phyloP scores from a whole-genome alignment of 2,797 vertebrate species.

The Etheostoma perlongum region DNA sequence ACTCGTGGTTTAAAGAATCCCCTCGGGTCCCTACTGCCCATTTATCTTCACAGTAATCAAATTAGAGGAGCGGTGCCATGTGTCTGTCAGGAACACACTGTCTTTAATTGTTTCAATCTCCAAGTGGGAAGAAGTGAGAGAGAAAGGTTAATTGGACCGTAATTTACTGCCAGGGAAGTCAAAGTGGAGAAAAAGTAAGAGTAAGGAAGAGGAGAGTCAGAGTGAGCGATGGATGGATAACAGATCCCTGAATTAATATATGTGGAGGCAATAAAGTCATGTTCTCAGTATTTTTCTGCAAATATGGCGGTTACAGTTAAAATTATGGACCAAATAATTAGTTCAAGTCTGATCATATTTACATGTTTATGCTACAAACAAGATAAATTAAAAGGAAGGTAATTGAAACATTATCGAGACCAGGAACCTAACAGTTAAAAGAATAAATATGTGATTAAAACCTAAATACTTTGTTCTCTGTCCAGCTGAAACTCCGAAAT shows the following conservation, averaged over 20 bases:
- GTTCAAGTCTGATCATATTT: not conserved
- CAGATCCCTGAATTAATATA: not conserved
- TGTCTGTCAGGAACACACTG: slow-evolving; percentile 21
- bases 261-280: not conserved
- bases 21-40: slow-evolving; percentile 13
- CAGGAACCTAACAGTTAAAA: no score
- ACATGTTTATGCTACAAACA: not conserved
- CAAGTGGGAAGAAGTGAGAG: slow-evolving; percentile 12
- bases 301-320: not conserved
- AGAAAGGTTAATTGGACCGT: slow-evolving; percentile 34
- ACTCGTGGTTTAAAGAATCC: not conserved
- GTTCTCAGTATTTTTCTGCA: not conserved
- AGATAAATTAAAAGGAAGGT: not conserved
- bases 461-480: not conserved
- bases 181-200: slow-evolving; percentile 11
- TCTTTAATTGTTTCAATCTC: slow-evolving; percentile 30
- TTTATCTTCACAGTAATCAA: slow-evolving; percentile 32
- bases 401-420: not conserved
- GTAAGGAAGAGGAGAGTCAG: slow-evolving; percentile 14
- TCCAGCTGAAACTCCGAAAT: not conserved
- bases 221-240: slow-evolving; percentile 6
- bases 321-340: not conserved
- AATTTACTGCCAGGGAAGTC: slow-evolving; percentile 25
- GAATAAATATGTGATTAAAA: not conserved
- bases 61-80: slow-evolving; percentile 15